phyloP scores from a whole-genome alignment of 92 coral and sea anemone species.

The Zoanthus sansibaricus region DNA sequence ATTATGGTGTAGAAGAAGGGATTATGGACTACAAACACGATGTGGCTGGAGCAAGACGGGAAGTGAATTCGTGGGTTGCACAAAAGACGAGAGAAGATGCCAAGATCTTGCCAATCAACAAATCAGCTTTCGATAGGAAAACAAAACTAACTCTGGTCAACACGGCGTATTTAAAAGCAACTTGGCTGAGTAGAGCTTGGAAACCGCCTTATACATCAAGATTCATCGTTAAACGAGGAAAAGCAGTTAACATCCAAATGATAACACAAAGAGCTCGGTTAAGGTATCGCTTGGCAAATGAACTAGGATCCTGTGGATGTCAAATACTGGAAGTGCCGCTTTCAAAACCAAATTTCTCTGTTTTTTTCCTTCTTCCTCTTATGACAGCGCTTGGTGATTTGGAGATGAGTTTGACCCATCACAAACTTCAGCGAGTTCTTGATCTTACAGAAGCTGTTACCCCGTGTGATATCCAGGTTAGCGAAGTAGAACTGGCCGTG shows the following conservation, averaged over 20 bases:
- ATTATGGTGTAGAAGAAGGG: constrained; percentile 37
- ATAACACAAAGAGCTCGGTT: constrained; percentile 23
- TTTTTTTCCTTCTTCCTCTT: constrained; percentile 32
- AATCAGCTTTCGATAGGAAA: constrained; percentile 24
- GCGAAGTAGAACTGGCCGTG: not conserved
- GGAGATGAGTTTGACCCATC: constrained; percentile 43
- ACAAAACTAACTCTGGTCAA: constrained; percentile 31
- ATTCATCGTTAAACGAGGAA: constrained; percentile 23
- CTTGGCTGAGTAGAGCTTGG: constrained; percentile 36
- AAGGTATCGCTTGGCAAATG: constrained; percentile 37
- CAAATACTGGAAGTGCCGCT: constrained; percentile 41
- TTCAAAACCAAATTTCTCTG: constrained; percentile 10
- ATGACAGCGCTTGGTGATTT: constrained; percentile 37
- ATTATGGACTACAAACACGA: constrained; percentile 32
- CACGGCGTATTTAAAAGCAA: constrained; percentile 22
- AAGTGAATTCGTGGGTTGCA: constrained; percentile 28
- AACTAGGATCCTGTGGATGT: constrained; percentile 40
- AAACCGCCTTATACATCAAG: constrained; percentile 22
- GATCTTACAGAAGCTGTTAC: constrained; percentile 32
- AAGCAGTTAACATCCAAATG: constrained; percentile 23
- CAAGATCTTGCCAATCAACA: not conserved
- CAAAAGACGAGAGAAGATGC: constrained; percentile 28
- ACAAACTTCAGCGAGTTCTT: constrained; percentile 32
- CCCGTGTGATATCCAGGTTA: constrained; percentile 43
- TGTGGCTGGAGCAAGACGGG: constrained; percentile 18